A percentile compares a stretch with the other conserved stretches of the same genome.
phyloP scores from a whole-genome alignment of 2,888 invertebrate genomes.

The Lycophotia porphyrea region DNA sequence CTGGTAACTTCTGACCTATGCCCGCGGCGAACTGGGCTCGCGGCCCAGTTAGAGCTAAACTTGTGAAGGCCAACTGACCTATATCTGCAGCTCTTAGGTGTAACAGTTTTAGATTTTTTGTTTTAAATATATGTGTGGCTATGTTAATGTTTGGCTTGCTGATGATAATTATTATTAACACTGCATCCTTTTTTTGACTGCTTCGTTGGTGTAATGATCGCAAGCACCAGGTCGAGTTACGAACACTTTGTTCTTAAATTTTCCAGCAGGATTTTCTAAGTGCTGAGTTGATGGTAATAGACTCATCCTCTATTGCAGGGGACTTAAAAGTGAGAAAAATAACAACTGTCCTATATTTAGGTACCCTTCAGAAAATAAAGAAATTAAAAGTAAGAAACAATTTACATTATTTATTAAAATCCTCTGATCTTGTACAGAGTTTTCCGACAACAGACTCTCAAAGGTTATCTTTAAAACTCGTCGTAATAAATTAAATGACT shows the following conservation, averaged over 20 bases:
- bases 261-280: background rate
- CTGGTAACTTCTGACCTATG: constrained; percentile 16
- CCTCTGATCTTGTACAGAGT: background rate
- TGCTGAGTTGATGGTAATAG: background rate
- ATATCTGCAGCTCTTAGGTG: background rate
- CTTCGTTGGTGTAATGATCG: background rate
- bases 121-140: background rate
- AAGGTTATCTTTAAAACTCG: constrained; percentile 33
- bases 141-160: background rate
- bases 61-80: background rate
- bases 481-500: constrained; percentile 43
- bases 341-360: too few species aligned
- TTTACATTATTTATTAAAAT: constrained; percentile 25
- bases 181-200: background rate
- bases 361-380: background rate
- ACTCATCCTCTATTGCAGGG: background rate
- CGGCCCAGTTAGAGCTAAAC: constrained; percentile 6
- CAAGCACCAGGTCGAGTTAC: background rate
- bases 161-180: background rate
- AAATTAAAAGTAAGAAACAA: background rate
- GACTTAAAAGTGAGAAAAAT: background rate
- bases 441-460: constrained; percentile 9
- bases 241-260: background rate
- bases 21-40: constrained; percentile 18
- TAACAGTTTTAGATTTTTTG: background rate